Evolutionary conservation across 2,113 vertebrate genomes (phyloP), one percentile per base, ranked within the genome.

Genomic region (Atrichornis clamosus): DNA sequence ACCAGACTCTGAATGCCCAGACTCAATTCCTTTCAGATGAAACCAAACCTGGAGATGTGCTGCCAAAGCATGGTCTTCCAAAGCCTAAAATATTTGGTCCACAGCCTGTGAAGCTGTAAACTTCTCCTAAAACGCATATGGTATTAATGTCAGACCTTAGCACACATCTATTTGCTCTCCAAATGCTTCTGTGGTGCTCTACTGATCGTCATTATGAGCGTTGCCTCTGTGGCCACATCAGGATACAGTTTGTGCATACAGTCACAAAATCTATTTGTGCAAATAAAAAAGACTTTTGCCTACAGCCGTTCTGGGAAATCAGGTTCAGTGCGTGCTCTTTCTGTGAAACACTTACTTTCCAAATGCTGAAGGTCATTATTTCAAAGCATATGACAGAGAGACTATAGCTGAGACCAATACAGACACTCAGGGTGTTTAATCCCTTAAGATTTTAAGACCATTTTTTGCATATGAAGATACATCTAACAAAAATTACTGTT

Each of bases 141-240:
- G 23, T 35, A 16, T 30, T 23, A 69, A 24, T n/a, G 50, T 26
- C 67, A 88, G 30, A 52, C 72, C 76, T 70, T 18, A 69, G 37
- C 13, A 47, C n/a, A n/a, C 13, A 19, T 21, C 20, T 41, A 13
- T 46, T 58, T 63, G 20, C 47, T 59, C 56, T 67, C 39, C 49
- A 72, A 50, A 50, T 26, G 37, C n/a, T 78, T 18, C 35, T 8
- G 8, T 5, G 18, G 19, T 6, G 41, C 26, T n/a, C 23, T 5
- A 20, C 23, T 24, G 37, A 41, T 8, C 39, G 77, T 8, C 33
- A 28, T 20, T 8, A 13, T 0, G 2, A 91, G 22, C 1, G 4
- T 41, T 73, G 49, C 33, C 42, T 42, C 60, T 18, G 0, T 21
- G 58, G 41, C 17, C 62, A 56, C 46, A 4, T n/a, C 24, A 62